Conservation (phyloP, 2,888 invertebrate species). For the Diachrysia chrysitis region DNA sequence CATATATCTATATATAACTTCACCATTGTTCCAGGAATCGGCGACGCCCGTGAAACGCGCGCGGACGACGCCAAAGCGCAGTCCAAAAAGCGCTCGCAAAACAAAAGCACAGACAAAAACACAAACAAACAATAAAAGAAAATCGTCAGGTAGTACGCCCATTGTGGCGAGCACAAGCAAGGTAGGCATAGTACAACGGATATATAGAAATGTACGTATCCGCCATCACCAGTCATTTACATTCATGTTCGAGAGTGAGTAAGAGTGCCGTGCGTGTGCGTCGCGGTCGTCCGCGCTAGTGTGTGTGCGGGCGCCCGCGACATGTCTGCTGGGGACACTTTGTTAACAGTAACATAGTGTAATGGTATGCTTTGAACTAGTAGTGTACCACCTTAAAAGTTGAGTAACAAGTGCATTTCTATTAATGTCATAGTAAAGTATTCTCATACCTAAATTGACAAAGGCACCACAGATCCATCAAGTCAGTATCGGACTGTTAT, state of each 20-base stretch:
- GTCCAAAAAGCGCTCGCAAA: slow-evolving; percentile 78
- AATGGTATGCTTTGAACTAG: slow-evolving; percentile 3
- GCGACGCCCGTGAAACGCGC: slow-evolving; percentile 78
- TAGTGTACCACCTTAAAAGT: no score
- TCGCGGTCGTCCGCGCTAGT: slow-evolving; percentile 59
- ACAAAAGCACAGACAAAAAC: slow-evolving; percentile 68
- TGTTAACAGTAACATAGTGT: background rate
- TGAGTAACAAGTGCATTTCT: no score
- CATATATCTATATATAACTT: no score
- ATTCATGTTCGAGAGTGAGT: slow-evolving; percentile 76
- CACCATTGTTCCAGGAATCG: slow-evolving; percentile 69
- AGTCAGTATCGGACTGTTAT: no score
- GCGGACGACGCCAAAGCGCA: slow-evolving; percentile 80
- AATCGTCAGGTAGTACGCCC: slow-evolving; percentile 85
- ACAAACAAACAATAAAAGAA: slow-evolving; percentile 75
- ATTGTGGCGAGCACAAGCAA: slow-evolving; percentile 83
- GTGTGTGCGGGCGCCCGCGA: slow-evolving; percentile 57
- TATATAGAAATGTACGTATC: slow-evolving; percentile 90
- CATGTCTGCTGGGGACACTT: slow-evolving; percentile 43
- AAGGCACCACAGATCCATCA: no score
- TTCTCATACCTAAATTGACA: no score
- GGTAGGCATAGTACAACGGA: slow-evolving; percentile 90
- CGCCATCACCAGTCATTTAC: slow-evolving; percentile 83
- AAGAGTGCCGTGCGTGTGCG: slow-evolving; percentile 62
- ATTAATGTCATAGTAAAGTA: no score